These are phyloP conservation scores for Stictonetta naevosa DNA, from an alignment of 2,113 vertebrate species.

Conservation along the genomic window DNA sequence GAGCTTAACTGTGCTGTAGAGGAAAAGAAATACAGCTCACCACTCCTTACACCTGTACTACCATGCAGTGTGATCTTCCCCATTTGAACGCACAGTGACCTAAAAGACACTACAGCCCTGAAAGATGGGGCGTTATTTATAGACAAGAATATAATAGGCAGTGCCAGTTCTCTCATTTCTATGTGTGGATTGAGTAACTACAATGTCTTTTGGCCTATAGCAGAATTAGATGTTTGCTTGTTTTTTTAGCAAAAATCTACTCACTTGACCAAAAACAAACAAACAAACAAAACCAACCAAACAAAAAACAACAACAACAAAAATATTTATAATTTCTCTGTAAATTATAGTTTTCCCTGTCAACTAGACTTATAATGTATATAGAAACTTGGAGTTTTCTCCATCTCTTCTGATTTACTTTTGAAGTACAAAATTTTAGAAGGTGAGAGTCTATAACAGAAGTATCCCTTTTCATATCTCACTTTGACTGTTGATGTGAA, in stretches of 20 bases:
- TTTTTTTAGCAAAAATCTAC: not conserved
- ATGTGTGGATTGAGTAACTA: rapidly evolving
- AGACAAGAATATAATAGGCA: not conserved
- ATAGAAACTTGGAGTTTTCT: not conserved
- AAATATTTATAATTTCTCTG: not conserved
- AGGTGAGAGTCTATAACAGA: not conserved
- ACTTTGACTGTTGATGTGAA: not conserved
- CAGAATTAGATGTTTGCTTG: not conserved
- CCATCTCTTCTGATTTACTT: not conserved
- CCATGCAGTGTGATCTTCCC: not conserved
- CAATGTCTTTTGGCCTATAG: not conserved
- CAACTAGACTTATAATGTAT: not conserved
- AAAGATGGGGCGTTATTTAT: not conserved
- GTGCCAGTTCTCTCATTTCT: not conserved
- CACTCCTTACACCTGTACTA: not conserved
- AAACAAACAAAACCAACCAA: not conserved
- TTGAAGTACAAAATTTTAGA: not conserved
- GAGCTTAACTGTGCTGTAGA: not conserved
- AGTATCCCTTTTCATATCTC: not conserved
- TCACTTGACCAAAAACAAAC: not conserved
- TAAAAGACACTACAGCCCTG: not conserved
- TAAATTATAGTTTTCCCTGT: not conserved
- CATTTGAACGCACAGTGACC: not conserved
- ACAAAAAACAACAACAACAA: too few relatives aligned
- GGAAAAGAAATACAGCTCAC: not conserved